Evolutionary conservation across 2,797 vertebrate genomes (phyloP).

Genomic region (Liasis olivaceus): DNA sequence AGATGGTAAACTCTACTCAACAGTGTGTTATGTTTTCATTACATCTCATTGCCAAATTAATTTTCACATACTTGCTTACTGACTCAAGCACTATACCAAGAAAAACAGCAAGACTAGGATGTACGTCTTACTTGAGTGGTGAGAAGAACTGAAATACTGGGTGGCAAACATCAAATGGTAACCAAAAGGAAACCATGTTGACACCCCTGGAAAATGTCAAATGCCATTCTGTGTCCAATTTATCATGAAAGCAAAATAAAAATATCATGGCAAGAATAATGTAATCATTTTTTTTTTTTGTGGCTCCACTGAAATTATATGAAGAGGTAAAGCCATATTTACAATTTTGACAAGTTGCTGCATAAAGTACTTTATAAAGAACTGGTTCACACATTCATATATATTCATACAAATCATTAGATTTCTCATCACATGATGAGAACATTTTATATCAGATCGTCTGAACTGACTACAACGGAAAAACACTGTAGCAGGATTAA

Average conservation of each 20-base stretch:
- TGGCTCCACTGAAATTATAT: not conserved
- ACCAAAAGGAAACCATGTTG: slow-evolving; percentile 8
- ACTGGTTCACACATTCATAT: not conserved
- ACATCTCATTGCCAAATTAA: slow-evolving; percentile 53
- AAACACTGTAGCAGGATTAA: not conserved
- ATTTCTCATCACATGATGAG: not conserved
- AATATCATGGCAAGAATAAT: not conserved
- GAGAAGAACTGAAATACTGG: not conserved
- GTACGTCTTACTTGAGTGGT: slow-evolving; percentile 8
- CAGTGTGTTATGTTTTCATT: slow-evolving; percentile 49
- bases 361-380: not conserved
- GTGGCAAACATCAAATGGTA: slow-evolving; percentile 5
- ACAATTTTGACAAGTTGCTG: not conserved
- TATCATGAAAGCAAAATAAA: slow-evolving; percentile 16
- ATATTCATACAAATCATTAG: not conserved
- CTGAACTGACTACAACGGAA: not conserved
- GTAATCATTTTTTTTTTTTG: slow-evolving; percentile 2
- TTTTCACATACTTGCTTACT: slow-evolving; percentile 16
- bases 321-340: not conserved
- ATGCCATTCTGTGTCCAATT: not conserved
- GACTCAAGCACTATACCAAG: not conserved
- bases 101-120: not conserved
- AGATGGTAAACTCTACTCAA: slow-evolving; percentile 44
- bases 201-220: not conserved
- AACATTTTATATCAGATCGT: not conserved